Evolutionary conservation across 2,113 vertebrate species (phyloP).

Genomic region (Spizaetus ornatus): DNA sequence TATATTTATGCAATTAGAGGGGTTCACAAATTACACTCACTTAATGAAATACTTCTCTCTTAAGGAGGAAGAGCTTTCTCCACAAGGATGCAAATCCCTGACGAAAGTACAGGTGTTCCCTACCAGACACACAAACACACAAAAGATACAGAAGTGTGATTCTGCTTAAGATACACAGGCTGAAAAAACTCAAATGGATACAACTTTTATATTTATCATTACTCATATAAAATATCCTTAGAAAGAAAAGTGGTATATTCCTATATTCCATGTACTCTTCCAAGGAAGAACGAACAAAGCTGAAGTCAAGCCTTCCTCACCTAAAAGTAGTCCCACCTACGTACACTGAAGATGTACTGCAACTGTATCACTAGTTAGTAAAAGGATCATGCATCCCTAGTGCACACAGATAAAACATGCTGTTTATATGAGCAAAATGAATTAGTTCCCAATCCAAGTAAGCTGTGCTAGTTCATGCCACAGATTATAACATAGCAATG

Average conservation of each 20-base stretch:
- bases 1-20: neutral
- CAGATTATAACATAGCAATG: neutral
- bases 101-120: neutral
- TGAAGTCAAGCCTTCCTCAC: neutral
- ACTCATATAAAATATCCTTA: neutral
- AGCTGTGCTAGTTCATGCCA: neutral
- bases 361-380: neutral
- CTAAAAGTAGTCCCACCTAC: neutral
- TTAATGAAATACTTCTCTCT: neutral
- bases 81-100: neutral
- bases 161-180: neutral
- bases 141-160: neutral
- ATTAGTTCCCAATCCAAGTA: neutral
- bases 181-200: neutral
- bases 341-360: neutral
- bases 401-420: neutral
- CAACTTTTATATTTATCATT: neutral
- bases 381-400: neutral
- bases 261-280: neutral
- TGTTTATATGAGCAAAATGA: neutral
- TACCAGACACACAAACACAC: neutral
- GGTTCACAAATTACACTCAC: neutral
- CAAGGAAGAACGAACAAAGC: neutral
- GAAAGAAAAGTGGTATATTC: neutral
- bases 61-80: neutral